These are phyloP conservation scores for Diarsia dahlii DNA, from an alignment of 2,888 invertebrate species.

Conservation along the genomic window DNA sequence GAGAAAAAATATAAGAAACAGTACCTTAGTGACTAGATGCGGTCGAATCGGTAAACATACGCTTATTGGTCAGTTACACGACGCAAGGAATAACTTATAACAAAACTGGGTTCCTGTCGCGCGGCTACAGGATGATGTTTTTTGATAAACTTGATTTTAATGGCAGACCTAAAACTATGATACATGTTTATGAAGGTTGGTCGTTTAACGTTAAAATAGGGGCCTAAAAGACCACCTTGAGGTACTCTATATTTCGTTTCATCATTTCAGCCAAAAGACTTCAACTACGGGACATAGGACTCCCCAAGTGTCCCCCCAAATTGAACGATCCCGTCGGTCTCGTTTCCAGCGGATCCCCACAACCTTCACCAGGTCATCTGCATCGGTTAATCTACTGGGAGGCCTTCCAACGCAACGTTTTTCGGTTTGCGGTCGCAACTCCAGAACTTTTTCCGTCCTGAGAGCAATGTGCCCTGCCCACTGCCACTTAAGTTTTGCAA, in stretches of 20 bases:
- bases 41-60: constrained; percentile 66
- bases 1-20: constrained; percentile 24
- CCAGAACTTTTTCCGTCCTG: too few relatives aligned
- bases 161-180: background rate
- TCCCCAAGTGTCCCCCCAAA: too few relatives aligned
- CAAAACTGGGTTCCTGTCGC: constrained; percentile 73
- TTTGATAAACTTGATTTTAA: background rate
- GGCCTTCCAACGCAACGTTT: too few relatives aligned
- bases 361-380: too few relatives aligned
- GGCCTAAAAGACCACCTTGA: background rate
- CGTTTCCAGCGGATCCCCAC: too few relatives aligned
- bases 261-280: too few relatives aligned
- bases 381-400: too few relatives aligned
- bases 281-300: too few relatives aligned
- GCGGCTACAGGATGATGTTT: constrained; percentile 73
- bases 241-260: background rate
- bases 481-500: too few relatives aligned
- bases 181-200: background rate
- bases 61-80: constrained; percentile 72
- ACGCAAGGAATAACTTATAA: constrained; percentile 80
- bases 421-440: too few relatives aligned
- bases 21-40: constrained; percentile 79
- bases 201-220: background rate
- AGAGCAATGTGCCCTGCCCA: too few relatives aligned
- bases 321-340: too few relatives aligned